Base-by-base conservation (phyloP, 2,797 vertebrate species). In the Telmatherina bonti region DNA sequence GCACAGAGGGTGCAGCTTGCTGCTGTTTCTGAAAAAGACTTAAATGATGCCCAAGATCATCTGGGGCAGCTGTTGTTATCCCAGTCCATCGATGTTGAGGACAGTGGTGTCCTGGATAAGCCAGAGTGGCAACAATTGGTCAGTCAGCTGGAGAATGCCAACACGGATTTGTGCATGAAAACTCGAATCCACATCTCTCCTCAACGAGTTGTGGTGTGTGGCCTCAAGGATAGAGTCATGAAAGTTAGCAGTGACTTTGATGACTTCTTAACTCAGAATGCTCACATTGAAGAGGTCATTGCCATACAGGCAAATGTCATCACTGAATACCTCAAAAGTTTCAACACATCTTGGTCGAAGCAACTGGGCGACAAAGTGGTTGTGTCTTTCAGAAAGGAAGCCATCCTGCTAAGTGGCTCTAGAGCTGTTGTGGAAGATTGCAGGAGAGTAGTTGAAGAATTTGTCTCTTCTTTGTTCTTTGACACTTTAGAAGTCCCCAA, bases 391-490 rank as follows among this genome's bases (percentile, higher is more conserved):
- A 0, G 0, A 43, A 92, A 95, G 47, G 67, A 85, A 8, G 67
- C 43, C 0, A 87, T 99, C 79, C 67, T 67, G n/a, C 52, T 99
- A 15, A 89, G 10, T 16, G 97, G 97, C 7, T 75, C 91, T 20
- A 95, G 87, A 77, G 30, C 31, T 16, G 72, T 91, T 66, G 93
- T 97, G 0, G 1, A 18, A 24, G 18, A 90, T 1, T 87, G 69
- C 35, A 68, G 79, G 24, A 12, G 15, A 1, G 1, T 24, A 0
- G 52, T 96, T 36, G 66, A 86, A 60, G 4, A 89, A 52, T 1
- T 86, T 13, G 2, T 91, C 1, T 89, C 81, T 5, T 93, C 89
- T 1, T 27, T 96, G 36, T 49, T 58, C 70, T 74, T 85, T 62
- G 87, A 88, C 33, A 71, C 0, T 0, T 78, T 96, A 5, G 20